Conservation (phyloP, 2,113 vertebrate species). For the Gobio gobio region DNA sequence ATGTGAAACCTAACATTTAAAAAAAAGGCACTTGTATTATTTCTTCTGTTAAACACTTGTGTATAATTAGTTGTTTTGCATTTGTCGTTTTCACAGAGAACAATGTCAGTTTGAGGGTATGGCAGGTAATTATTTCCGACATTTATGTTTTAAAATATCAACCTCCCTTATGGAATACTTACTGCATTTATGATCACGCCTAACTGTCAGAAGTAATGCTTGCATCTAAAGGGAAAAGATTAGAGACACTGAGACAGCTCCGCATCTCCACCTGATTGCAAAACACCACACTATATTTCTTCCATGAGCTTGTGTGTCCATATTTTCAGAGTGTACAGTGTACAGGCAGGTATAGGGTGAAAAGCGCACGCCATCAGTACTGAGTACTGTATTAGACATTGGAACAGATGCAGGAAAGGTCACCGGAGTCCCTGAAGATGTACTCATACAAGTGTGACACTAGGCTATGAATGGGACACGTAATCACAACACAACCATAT, state of each 20-base stretch:
- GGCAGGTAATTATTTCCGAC: neutral
- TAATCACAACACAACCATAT: constrained; percentile 24
- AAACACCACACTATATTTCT: neutral
- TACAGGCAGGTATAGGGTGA: neutral
- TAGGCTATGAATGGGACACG: constrained; percentile 4
- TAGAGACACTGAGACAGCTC: neutral
- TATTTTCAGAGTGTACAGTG: neutral
- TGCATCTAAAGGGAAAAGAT: neutral
- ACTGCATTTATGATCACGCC: neutral
- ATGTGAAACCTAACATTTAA: neutral
- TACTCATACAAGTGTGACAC: neutral
- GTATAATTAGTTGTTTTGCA: constrained; percentile 11
- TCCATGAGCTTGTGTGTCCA: neutral
- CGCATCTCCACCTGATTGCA: neutral
- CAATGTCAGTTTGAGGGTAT: neutral
- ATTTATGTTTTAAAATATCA: neutral
- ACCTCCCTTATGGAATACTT: neutral
- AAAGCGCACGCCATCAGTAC: constrained; percentile 12
- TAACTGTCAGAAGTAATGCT: constrained; percentile 6
- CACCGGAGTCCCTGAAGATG: constrained; percentile 13
- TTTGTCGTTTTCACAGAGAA: neutral
- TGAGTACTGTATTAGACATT: constrained; percentile 5
- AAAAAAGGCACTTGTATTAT: neutral
- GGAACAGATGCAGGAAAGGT: constrained; percentile 31
- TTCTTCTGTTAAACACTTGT: neutral